Conservation (phyloP, 1,140 invertebrate species). For the Frieseomelitta varia region DNA sequence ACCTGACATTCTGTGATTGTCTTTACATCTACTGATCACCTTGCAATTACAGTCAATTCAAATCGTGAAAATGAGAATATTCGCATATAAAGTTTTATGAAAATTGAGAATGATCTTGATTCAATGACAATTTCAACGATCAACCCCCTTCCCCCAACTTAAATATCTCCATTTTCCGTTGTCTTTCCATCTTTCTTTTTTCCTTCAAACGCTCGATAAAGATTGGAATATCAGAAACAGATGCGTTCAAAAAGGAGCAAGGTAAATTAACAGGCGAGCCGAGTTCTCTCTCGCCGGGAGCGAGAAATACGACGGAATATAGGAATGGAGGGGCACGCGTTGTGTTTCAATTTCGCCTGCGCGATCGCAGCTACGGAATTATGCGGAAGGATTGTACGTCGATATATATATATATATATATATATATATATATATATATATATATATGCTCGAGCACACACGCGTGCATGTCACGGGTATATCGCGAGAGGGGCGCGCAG, state of each 20-base stretch:
- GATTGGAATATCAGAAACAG: not conserved
- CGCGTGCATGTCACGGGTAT: not conserved
- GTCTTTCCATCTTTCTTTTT: not conserved
- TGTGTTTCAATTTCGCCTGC: conserved; percentile 25
- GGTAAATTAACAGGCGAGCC: conserved; percentile 32
- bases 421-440: too few species aligned
- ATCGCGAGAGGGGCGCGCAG: not conserved
- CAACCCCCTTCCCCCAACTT: too few species aligned
- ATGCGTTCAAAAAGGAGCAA: not conserved
- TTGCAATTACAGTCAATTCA: too few species aligned
- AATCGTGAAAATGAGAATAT: too few species aligned
- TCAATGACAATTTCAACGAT: too few species aligned
- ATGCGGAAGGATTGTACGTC: conserved; percentile 3
- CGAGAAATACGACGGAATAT: too few species aligned
- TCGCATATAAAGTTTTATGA: too few species aligned
- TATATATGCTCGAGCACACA: conserved; percentile 18
- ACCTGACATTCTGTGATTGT: too few species aligned
- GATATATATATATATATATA: too few species aligned
- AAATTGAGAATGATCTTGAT: too few species aligned
- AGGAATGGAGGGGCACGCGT: conserved; percentile 6
- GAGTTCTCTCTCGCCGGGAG: too few species aligned
- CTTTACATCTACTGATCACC: too few species aligned
- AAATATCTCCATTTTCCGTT: not conserved
- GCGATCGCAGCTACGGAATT: conserved; percentile 3
- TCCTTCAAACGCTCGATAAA: not conserved